Base-by-base conservation (phyloP, 2,797 vertebrate species). In the Anas bernieri region DNA sequence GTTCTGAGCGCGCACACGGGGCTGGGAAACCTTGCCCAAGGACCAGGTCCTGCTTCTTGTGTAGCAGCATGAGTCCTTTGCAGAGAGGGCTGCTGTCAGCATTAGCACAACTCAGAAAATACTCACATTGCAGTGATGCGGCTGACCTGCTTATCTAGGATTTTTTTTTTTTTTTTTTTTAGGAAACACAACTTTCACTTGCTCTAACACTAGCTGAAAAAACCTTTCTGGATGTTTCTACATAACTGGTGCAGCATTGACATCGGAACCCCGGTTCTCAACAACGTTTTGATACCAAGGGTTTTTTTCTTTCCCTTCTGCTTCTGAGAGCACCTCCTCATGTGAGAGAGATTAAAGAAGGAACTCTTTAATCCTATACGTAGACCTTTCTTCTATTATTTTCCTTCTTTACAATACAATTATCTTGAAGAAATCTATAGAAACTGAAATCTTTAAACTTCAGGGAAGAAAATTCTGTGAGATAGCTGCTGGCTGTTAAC, bases 1-100 rank as follows among this genome's bases (percentile, higher is more conserved):
- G 31, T 73, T 43, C 55, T 64, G 64, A 54, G 5, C 0, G 2
- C 12, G 1, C 25, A 2, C 7, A 0, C 2, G 22, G 52, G 23
- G 22, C 66, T 56, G 55, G 30, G n/a, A 69, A 12, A 75, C 28
- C 45, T 67, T 56, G 30, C 41, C 28, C 31, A 25, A 4, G 7
- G 8, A 7, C n/a, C 26, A 3, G 6, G 14, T 33, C 39, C 18
- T 79, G 17, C 3, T 58, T 66, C 25, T 46, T 64, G 46, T 64
- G 46, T 35, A 80, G 17, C 20, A 17, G 4, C 2, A 0, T 0
- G 1, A 61, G 35, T 15, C 50, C 2, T 4, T 13, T 21, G 20
- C 5, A 5, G 22, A 62, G 21, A 5, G 0, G 0, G 41, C 50
- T 54, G 1, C 31, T 61, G 41, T 15, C 11, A 58, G 13, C 7